Conservation (phyloP, 2,888 invertebrate genomes). For the Bembecia ichneumoniformis region DNA sequence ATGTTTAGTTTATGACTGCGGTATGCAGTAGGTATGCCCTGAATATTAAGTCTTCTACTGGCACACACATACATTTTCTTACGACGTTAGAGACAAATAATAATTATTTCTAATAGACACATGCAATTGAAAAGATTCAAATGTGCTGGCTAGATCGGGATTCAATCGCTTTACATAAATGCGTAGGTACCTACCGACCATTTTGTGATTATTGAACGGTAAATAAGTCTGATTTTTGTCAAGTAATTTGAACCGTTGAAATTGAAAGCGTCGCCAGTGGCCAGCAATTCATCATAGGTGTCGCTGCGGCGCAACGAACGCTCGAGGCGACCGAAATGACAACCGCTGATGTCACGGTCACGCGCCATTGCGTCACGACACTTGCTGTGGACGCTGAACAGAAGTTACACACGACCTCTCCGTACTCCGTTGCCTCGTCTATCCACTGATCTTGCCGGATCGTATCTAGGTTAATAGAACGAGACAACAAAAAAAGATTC, state of each 20-base stretch:
- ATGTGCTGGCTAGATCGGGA: too few species aligned
- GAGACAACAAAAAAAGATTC: too few species aligned
- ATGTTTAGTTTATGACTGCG: too few species aligned
- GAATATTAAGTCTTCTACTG: too few species aligned
- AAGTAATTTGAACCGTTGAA: constrained; percentile 17
- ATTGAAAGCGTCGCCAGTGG: constrained; percentile 22
- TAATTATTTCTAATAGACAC: too few species aligned
- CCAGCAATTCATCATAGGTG: constrained; percentile 37
- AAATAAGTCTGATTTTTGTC: neutral
- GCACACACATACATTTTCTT: too few species aligned
- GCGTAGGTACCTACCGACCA: too few species aligned
- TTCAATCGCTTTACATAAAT: too few species aligned
- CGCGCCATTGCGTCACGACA: constrained; percentile 49
- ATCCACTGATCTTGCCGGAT: constrained; percentile 32
- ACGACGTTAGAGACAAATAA: too few species aligned
- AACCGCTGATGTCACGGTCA: constrained; percentile 52
- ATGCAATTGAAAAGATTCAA: too few species aligned
- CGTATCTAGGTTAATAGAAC: constrained; percentile 27
- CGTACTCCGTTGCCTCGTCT: constrained; percentile 30
- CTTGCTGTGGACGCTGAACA: constrained; percentile 16
- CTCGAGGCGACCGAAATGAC: constrained; percentile 11
- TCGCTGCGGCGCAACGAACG: constrained; percentile 32
- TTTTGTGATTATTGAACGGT: constrained; percentile 2
- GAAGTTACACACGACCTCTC: constrained; percentile 10
- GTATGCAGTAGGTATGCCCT: too few species aligned